Evolutionary conservation across 1,140 invertebrate species (phyloP).

Genomic region (Penaeus vannamei): DNA sequence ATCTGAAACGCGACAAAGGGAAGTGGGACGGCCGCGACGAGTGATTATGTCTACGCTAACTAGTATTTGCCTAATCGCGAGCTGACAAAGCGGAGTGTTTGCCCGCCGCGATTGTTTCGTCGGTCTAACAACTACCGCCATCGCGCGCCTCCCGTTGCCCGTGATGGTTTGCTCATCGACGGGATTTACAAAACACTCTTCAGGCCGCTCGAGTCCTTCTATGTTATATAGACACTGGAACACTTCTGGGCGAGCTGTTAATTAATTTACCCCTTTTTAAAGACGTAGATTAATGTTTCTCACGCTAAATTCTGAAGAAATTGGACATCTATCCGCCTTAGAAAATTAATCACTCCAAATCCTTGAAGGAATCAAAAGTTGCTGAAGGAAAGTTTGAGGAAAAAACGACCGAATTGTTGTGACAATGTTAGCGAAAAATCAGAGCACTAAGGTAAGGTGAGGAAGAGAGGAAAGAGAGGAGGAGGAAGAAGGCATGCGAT

Average conservation of each 20-base stretch:
- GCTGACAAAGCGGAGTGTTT: conserved; percentile 46
- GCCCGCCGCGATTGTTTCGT: conserved; percentile 45
- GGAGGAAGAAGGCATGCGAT: too few relatives aligned
- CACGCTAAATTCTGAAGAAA: too few relatives aligned
- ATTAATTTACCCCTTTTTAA: conserved; percentile 1
- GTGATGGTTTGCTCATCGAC: too few relatives aligned
- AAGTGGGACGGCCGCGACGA: conserved; percentile 5
- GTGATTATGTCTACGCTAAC: conserved; percentile 50
- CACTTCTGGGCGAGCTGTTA: conserved; percentile 11
- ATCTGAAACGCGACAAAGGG: conserved; percentile 34
- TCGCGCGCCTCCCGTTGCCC: not conserved
- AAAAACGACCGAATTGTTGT: too few relatives aligned
- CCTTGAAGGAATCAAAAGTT: too few relatives aligned
- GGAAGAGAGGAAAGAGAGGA: too few relatives aligned
- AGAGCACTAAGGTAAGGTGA: too few relatives aligned
- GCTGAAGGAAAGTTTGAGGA: too few relatives aligned
- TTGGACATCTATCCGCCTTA: too few relatives aligned
- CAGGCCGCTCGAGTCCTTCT: not conserved
- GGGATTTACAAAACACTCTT: not conserved
- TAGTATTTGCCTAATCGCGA: conserved; percentile 52
- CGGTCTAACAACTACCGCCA: not conserved
- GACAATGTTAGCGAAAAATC: too few relatives aligned
- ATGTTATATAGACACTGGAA: conserved; percentile 20
- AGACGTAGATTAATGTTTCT: too few relatives aligned
- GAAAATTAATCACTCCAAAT: too few relatives aligned